phyloP scores from a whole-genome alignment of 2,888 invertebrate genomes.

The Eugnorisma glareosa region DNA sequence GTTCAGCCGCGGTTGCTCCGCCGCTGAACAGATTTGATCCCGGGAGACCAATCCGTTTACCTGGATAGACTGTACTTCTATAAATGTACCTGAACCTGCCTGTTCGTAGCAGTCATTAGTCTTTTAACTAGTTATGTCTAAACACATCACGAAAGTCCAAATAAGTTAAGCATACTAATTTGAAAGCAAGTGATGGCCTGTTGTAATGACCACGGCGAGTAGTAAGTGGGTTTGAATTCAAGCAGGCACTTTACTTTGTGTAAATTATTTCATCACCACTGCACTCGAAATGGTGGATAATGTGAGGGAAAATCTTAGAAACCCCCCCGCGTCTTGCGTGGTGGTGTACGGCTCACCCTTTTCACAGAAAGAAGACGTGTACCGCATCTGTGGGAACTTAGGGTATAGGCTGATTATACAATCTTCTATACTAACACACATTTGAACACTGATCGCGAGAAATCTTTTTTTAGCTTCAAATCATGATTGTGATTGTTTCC shows the following conservation, averaged over 20 bases:
- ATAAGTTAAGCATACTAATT: not conserved
- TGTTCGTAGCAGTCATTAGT: not conserved
- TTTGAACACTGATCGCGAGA: not conserved
- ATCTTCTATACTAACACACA: not conserved
- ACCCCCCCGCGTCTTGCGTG: too few relatives aligned
- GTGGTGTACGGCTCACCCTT: not conserved
- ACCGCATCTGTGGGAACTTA: too few relatives aligned
- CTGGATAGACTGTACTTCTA: not conserved
- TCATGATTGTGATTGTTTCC: not conserved
- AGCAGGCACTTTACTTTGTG: not conserved
- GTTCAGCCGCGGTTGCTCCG: not conserved
- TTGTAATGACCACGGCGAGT: not conserved
- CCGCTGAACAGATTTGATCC: conserved; percentile 30
- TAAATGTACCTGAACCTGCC: not conserved
- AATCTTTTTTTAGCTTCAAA: too few relatives aligned
- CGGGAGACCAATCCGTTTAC: conserved; percentile 30
- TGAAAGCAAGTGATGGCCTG: not conserved
- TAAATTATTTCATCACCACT: not conserved
- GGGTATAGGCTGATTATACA: not conserved
- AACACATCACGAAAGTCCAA: too few relatives aligned
- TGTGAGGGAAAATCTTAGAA: not conserved
- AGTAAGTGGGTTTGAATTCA: not conserved
- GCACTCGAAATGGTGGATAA: not conserved
- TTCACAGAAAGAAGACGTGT: not conserved
- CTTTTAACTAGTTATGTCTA: not conserved